Evolutionary conservation across 2,113 vertebrate genomes (phyloP), one percentile per base, ranked within the genome.

Genomic region (Phalacrocorax carbo): DNA sequence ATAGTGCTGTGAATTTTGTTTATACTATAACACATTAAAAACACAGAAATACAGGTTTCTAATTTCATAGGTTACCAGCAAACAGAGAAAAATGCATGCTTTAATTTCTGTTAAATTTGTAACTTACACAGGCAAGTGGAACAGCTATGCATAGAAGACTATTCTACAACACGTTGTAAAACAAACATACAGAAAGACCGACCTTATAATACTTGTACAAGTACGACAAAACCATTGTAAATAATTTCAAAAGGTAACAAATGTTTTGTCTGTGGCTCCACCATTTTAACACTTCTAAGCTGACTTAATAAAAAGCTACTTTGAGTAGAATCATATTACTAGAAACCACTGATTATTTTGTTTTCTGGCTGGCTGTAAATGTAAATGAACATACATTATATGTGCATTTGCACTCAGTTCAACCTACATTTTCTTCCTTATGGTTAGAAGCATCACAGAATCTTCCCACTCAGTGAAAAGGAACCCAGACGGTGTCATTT

Each of bases 1-100:
- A 97, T n/a, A 94, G 84, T 93, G 78, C 58, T 92, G 72, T 97
- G 80, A 95, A 93, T 86, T 95, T 82, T 93, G 62, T 88, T 97
- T 96, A 96, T 88, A 97, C 78, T 88, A 69, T 83, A 97, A 91
- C 90, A 96, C 97, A 96, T 94, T 97, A 76, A 97, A 97, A 96
- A 81, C 94, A 96, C 66, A 91, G 91, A 93, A 97, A 95, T 96
- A 97, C 70, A 86, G 84, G 78, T 69, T 88, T 97, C 88, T 95
- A 95, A 93, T 94, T 94, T 94, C 76, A 96, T 94, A 96, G 91
- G 71, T 93, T 97, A 89, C 93, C 87, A 93, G 95, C 82, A 97
- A 92, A 96, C 62, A 86, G 96, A 97, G 93, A 97, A 94, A 97
- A 97, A 92, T n/a, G 83, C 94, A 97, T 96, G 92, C 86, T 97